Evolutionary conservation across 2,113 vertebrate genomes (phyloP).

Genomic region (Echinops telfairi): DNA sequence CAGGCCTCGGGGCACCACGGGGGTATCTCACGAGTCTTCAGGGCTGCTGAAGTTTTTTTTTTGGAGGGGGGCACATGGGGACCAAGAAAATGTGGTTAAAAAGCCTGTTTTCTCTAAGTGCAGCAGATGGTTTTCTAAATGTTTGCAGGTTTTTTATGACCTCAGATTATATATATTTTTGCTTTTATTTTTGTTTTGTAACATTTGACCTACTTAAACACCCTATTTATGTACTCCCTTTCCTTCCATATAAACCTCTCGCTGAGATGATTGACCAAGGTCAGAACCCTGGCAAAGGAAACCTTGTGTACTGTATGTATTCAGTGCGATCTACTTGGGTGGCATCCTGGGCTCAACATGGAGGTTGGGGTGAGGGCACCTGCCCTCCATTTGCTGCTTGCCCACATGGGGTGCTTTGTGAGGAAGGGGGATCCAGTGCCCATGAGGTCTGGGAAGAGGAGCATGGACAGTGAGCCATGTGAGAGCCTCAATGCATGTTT

Average conservation of each 20-base stretch:
- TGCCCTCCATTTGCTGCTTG: no score
- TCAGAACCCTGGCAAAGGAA: constrained; percentile 35
- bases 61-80: neutral
- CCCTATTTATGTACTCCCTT: constrained; percentile 81
- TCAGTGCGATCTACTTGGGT: neutral
- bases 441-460: no score
- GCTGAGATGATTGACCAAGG: constrained; percentile 14
- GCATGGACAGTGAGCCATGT: no score
- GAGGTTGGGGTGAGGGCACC: no score
- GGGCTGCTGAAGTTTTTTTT: neutral
- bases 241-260: constrained; percentile 29
- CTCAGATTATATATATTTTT: constrained; percentile 89
- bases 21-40: neutral
- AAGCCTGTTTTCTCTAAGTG: constrained; percentile 82
- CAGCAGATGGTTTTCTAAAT: constrained; percentile 64
- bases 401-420: no score
- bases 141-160: constrained; percentile 77
- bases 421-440: no score
- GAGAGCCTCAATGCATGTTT: no score
- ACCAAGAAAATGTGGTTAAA: constrained; percentile 7
- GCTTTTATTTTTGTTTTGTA: constrained; percentile 83
- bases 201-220: constrained; percentile 82
- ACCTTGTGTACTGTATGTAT: neutral
- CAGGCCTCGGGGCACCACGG: neutral
- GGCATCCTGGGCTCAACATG: no score